phyloP scores from a whole-genome alignment of 2,888 invertebrate genomes.

The Drosophila aldrichi region DNA sequence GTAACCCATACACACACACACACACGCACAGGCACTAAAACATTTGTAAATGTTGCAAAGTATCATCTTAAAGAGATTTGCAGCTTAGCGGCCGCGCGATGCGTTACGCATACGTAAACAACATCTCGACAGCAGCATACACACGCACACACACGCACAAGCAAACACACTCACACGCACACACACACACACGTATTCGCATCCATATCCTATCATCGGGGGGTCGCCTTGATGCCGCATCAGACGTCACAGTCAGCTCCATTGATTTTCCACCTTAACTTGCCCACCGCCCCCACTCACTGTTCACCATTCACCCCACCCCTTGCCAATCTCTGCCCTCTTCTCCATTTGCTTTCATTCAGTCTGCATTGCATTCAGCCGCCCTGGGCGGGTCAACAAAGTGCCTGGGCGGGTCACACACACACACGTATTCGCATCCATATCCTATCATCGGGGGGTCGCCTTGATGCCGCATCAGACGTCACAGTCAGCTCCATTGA shows the following conservation, averaged over 20 bases:
- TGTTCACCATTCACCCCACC: not conserved
- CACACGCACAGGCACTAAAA: constrained; percentile 62
- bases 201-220: constrained; percentile 34
- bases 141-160: not conserved
- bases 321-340: not conserved
- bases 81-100: constrained; percentile 83
- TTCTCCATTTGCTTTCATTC: constrained; percentile 8
- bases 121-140: constrained; percentile 40
- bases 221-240: constrained; percentile 38
- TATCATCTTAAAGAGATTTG: constrained; percentile 84
- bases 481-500: constrained; percentile 62
- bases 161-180: constrained; percentile 2
- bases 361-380: constrained; percentile 44
- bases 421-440: constrained; percentile 5
- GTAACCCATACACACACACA: constrained; percentile 24
- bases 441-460: constrained; percentile 45
- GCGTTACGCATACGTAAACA: constrained; percentile 82
- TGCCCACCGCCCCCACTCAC: too few relatives aligned
- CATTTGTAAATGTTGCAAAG: constrained; percentile 82
- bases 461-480: constrained; percentile 31
- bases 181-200: constrained; percentile 3
- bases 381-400: constrained; percentile 18
- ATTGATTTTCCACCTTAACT: constrained; percentile 60
- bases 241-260: constrained; percentile 49
- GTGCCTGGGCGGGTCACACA: too few relatives aligned